Evolutionary conservation across 1,140 invertebrate species (phyloP).

Genomic region (Anastrepha ludens): DNA sequence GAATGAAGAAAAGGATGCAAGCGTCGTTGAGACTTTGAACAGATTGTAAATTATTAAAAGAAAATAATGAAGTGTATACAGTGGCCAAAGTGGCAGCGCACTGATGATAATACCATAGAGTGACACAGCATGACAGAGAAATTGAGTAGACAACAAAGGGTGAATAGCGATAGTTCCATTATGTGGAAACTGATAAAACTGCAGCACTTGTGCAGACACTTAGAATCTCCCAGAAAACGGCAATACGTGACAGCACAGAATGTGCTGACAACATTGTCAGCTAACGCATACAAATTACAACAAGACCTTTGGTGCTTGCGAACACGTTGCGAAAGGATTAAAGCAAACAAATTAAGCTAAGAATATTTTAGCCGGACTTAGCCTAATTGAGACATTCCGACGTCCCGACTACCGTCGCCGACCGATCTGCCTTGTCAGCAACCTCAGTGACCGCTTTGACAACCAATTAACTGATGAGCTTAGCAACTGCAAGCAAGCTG

Average conservation of each 20-base stretch:
- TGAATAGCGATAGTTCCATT: too few species aligned
- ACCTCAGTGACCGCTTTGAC: slow-evolving; percentile 36
- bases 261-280: not conserved
- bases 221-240: not conserved
- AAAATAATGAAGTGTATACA: not conserved
- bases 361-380: not conserved
- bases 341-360: slow-evolving; percentile 28
- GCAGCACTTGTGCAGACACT: not conserved
- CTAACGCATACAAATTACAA: not conserved
- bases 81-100: not conserved
- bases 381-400: not conserved
- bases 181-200: not conserved
- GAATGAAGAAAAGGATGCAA: not conserved
- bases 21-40: not conserved
- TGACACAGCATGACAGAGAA: too few species aligned
- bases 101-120: too few species aligned
- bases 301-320: slow-evolving; percentile 7
- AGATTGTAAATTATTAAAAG: slow-evolving; percentile 7
- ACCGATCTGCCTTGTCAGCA: not conserved
- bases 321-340: slow-evolving; percentile 1
- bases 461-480: slow-evolving; percentile 42
- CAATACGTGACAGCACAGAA: not conserved
- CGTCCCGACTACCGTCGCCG: not conserved
- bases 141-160: too few species aligned
- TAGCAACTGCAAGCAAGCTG: slow-evolving; percentile 1